A percentile compares a stretch with the other conserved stretches of the same genome.
Conservation (phyloP, 2,797 vertebrate species). For the Aphelocoma californica region DNA sequence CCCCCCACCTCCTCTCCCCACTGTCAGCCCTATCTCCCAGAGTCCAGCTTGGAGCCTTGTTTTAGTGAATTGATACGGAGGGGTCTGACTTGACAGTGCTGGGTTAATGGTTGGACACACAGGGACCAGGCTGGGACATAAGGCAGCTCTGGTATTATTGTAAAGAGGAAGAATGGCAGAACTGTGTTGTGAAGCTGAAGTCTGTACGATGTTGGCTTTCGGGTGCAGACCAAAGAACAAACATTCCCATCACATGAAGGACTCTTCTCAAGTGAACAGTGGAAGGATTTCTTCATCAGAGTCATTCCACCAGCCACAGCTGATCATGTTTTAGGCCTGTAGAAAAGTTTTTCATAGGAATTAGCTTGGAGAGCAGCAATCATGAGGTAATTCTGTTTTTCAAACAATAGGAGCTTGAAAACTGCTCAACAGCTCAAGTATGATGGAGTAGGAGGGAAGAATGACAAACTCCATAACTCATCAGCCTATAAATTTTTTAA, state of each 20-base stretch:
- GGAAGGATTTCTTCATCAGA: not conserved
- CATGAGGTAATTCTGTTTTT: not conserved
- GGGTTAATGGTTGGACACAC: not conserved
- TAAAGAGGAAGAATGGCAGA: not conserved
- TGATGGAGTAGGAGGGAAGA: not conserved
- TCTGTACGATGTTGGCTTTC: not conserved
- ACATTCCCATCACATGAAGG: not conserved
- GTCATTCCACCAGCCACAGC: not conserved
- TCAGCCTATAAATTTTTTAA: not conserved
- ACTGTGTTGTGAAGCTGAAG: not conserved
- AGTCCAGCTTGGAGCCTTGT: not conserved
- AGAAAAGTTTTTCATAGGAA: not conserved
- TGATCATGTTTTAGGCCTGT: not conserved
- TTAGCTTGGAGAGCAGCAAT: not conserved
- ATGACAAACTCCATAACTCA: not conserved
- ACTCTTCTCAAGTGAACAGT: not conserved
- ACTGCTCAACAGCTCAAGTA: not conserved
- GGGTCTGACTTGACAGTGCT: not conserved
- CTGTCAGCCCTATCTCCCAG: not conserved
- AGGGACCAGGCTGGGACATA: not conserved
- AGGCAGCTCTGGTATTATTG: not conserved
- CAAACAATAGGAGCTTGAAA: not conserved
- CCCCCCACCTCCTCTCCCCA: rapidly evolving
- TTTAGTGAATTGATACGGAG: not conserved
- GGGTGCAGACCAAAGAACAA: not conserved